Percentiles rank a stretch among this genome's conserved stretches.
phyloP scores from a whole-genome alignment of 1,140 invertebrate genomes.

The Nasonia giraulti region DNA sequence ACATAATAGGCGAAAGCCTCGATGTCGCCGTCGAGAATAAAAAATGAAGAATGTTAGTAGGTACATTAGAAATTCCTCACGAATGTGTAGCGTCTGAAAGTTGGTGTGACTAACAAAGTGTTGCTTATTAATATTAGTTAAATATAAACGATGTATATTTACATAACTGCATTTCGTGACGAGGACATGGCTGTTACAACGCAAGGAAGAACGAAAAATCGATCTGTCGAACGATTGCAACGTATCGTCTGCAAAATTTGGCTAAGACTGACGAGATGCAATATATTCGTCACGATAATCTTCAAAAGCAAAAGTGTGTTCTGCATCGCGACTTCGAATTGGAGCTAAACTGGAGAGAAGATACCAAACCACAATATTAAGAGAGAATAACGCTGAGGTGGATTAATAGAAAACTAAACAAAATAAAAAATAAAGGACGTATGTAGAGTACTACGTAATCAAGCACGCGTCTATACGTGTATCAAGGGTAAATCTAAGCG shows the following conservation, averaged over 20 bases:
- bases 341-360: conserved; percentile 15
- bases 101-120: conserved; percentile 39
- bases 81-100: conserved; percentile 37
- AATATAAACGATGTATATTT: neutral
- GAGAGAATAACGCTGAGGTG: neutral
- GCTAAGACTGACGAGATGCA: conserved; percentile 14
- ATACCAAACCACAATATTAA: neutral
- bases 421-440: conserved; percentile 28
- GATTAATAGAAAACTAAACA: neutral
- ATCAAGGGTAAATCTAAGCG: conserved; percentile 38
- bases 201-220: neutral
- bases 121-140: conserved; percentile 45
- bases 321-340: neutral
- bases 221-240: neutral
- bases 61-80: conserved; percentile 22
- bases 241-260: neutral
- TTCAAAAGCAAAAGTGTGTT: neutral
- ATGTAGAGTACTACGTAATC: conserved; percentile 7
- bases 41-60: conserved; percentile 13
- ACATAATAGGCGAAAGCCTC: neutral
- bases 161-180: neutral
- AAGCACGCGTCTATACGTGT: conserved; percentile 13
- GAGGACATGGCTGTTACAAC: neutral
- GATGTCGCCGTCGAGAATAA: neutral
- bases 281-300: neutral